Evolutionary conservation across 1,140 invertebrate species (phyloP).

Genomic region (Scylla paramamosain): DNA sequence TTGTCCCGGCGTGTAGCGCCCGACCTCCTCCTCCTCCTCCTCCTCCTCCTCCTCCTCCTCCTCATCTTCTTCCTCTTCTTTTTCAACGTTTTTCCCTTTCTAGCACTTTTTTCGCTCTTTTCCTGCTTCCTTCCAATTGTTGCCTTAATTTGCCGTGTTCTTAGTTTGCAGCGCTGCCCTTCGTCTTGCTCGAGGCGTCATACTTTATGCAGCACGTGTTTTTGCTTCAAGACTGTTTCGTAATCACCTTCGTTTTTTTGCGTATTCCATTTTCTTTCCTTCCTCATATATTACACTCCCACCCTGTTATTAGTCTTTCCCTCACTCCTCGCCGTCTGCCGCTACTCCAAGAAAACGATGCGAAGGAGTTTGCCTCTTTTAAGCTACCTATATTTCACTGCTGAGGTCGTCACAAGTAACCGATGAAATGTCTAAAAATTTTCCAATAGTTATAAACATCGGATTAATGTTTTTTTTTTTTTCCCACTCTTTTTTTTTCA

Average conservation of each 20-base stretch:
- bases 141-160: constrained; percentile 21
- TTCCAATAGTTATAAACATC: too few species aligned
- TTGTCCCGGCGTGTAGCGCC: neutral
- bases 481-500: too few species aligned
- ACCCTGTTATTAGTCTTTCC: neutral
- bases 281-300: neutral
- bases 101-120: neutral
- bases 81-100: neutral
- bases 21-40: neutral
- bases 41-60: neutral
- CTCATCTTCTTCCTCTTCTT: neutral
- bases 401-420: neutral
- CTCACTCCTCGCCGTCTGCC: neutral
- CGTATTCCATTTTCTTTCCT: constrained; percentile 14
- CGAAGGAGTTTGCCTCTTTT: neutral
- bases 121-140: constrained; percentile 13
- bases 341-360: neutral
- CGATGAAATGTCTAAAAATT: neutral
- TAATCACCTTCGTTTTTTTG: constrained; percentile 1
- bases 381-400: neutral
- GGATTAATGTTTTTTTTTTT: too few species aligned
- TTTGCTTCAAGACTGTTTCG: constrained; percentile 11
- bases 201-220: constrained; percentile 4
- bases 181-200: neutral
- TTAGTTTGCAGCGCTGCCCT: neutral